Evolutionary conservation across 2,888 invertebrate genomes (phyloP).

Genomic region (Gnatocerus cornutus): DNA sequence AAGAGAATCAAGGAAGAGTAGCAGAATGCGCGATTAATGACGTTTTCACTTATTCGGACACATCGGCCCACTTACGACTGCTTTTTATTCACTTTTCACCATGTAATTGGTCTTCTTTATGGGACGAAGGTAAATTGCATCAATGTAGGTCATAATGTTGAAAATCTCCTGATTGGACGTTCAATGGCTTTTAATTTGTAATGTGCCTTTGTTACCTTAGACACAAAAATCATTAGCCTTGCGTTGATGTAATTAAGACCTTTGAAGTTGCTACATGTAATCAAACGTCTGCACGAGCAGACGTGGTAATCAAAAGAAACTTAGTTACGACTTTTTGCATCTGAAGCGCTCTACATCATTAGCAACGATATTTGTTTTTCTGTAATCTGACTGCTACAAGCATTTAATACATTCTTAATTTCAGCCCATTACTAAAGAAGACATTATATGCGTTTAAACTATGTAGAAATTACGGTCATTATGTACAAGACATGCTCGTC

Average conservation of each 20-base stretch:
- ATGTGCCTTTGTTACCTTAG: constrained; percentile 16
- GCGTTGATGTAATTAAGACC: constrained; percentile 31
- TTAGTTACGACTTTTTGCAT: constrained; percentile 35
- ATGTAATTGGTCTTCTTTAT: constrained; percentile 41
- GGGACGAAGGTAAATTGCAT: constrained; percentile 35
- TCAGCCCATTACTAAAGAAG: constrained; percentile 26
- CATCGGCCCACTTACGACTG: constrained; percentile 37
- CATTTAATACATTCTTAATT: constrained; percentile 16
- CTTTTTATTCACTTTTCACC: constrained; percentile 43
- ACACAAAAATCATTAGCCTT: constrained; percentile 23
- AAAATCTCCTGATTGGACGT: constrained; percentile 18
- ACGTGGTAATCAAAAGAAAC: constrained; percentile 40
- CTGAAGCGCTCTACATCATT: neutral
- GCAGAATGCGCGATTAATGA: constrained; percentile 39
- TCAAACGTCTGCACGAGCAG: constrained; percentile 26
- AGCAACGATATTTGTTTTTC: constrained; percentile 28
- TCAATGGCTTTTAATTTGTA: constrained; percentile 29
- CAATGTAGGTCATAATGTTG: constrained; percentile 39
- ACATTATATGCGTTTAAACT: constrained; percentile 22
- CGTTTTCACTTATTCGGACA: constrained; percentile 45
- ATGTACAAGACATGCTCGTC: constrained; percentile 17
- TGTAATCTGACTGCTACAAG: constrained; percentile 22
- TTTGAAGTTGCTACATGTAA: constrained; percentile 27
- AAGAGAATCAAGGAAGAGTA: constrained; percentile 28
- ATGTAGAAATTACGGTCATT: constrained; percentile 25